Evolutionary conservation across 2,113 vertebrate species (phyloP).

Genomic region (Picathartes gymnocephalus): DNA sequence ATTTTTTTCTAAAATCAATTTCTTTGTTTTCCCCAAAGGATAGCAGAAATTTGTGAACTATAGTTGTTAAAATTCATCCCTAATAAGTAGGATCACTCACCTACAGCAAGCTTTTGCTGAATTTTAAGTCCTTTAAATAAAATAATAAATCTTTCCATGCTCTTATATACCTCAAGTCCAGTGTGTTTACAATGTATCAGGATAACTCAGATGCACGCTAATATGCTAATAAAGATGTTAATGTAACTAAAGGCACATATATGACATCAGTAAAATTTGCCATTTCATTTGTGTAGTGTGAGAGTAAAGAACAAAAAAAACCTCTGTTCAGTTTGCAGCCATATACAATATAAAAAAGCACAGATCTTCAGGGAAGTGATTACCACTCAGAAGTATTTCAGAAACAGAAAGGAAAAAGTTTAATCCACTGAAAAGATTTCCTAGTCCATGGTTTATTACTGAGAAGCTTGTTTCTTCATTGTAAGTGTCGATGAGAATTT

Average conservation of each 20-base stretch:
- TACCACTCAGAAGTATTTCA: neutral
- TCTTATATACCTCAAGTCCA: neutral
- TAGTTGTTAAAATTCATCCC: neutral
- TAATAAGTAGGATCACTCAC: neutral
- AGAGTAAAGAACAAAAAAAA: neutral
- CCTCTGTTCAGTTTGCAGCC: neutral
- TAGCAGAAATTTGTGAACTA: neutral
- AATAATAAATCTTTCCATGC: neutral
- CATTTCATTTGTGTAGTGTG: neutral
- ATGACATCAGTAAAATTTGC: neutral
- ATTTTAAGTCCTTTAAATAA: neutral
- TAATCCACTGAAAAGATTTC: neutral
- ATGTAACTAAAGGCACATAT: neutral
- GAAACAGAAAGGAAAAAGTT: neutral
- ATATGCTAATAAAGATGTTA: neutral
- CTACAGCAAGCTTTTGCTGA: neutral
- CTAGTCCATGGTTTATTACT: neutral
- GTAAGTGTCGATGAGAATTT: neutral
- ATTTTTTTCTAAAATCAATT: neutral
- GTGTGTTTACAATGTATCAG: neutral
- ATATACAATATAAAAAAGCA: neutral
- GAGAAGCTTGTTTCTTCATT: neutral
- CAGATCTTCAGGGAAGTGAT: neutral
- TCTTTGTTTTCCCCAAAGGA: neutral
- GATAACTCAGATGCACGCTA: neutral